Conservation (phyloP, 2,888 invertebrate genomes). For the Synanthedon andrenaeformis region DNA sequence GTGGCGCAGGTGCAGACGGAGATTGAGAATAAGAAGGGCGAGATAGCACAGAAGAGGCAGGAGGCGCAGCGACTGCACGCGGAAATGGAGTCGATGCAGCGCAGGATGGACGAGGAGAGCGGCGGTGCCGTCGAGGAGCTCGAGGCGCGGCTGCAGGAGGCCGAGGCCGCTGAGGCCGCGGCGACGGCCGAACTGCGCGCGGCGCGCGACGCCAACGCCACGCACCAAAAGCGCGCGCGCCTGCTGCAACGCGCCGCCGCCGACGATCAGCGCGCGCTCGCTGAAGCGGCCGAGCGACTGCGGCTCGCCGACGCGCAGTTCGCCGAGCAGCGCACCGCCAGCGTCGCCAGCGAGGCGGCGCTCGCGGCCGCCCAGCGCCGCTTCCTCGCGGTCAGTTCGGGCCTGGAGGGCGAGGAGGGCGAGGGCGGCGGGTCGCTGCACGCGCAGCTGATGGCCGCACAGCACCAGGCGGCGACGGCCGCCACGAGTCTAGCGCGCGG, state of each 20-base stretch:
- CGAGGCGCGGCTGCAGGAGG: conserved; percentile 73
- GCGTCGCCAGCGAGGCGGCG: conserved; percentile 75
- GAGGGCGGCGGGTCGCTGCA: conserved; percentile 88
- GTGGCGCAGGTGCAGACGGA: conserved; percentile 69
- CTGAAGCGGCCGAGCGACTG: conserved; percentile 41
- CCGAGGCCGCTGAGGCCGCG: conserved; percentile 77
- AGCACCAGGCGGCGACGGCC: conserved; percentile 80
- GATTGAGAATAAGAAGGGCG: conserved; percentile 63
- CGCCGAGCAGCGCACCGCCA: conserved; percentile 75
- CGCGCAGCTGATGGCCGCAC: conserved; percentile 88
- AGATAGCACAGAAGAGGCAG: conserved; percentile 65
- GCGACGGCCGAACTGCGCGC: conserved; percentile 74
- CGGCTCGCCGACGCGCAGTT: conserved; percentile 69
- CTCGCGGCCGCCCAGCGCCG: conserved; percentile 80
- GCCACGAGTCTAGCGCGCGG: conserved; percentile 84
- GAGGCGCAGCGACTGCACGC: conserved; percentile 68
- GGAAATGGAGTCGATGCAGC: conserved; percentile 72
- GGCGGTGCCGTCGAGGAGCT: conserved; percentile 74
- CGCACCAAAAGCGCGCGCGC: conserved; percentile 76
- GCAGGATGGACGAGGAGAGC: conserved; percentile 76
- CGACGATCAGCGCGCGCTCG: conserved; percentile 75
- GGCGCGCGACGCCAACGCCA: conserved; percentile 73
- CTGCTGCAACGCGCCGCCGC: conserved; percentile 74
- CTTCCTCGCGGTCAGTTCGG: conserved; percentile 87
- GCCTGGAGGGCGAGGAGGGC: conserved; percentile 83